Base-by-base conservation (phyloP, 1,140 invertebrate genomes). In the Ceratoteleas bidentatus region DNA sequence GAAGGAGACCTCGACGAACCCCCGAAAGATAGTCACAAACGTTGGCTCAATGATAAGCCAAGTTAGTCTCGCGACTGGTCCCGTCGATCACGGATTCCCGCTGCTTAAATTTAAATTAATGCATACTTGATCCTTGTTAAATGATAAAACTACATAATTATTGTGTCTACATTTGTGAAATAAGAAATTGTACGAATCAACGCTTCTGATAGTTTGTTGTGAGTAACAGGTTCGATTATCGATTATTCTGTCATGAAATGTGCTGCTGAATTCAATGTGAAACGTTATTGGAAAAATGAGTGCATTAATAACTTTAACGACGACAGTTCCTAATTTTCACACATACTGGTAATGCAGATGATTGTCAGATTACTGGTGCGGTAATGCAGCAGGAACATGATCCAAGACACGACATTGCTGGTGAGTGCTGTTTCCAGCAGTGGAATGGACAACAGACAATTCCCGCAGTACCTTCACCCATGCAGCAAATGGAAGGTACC, bases 401-500 rank as follows among this genome's bases (percentile, higher is more conserved):
- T 24, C 85, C 83, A 24, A 83, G 84, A 64, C 85, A 87, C 50
- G 80, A 87, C 36, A 56, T 84, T 32, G 15, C 81, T 56, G 74
- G 60, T 6, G 87, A 88, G 76, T 87, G 85, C 81, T 88, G 87
- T 36, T 88, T 85, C 61, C 87, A 88, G 69, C 88, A 88, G 73
- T 89, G 88, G 88, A 58, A 84, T 36, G 70, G 52, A 9, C 85
- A 87, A 70, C 86, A 86, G 54, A 83, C 83, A 24, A 45, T 83
- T 32, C 33, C 85, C 1, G 52, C 82, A 14, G 62, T 89, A 13
- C 89, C 89, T 6, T 91, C 90, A 9, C 90, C 90, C 0, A 91
- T 91, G 90, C 89, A 91, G 76, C 90, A 91, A 58, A 91, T 91
- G 87, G 90, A 91, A 91, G 90, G 90, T 78, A 13, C 9, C 6